These are phyloP conservation scores for Rhamphomyia laevipes DNA, from an alignment of 2,888 invertebrate genomes.

Conservation along the genomic window DNA sequence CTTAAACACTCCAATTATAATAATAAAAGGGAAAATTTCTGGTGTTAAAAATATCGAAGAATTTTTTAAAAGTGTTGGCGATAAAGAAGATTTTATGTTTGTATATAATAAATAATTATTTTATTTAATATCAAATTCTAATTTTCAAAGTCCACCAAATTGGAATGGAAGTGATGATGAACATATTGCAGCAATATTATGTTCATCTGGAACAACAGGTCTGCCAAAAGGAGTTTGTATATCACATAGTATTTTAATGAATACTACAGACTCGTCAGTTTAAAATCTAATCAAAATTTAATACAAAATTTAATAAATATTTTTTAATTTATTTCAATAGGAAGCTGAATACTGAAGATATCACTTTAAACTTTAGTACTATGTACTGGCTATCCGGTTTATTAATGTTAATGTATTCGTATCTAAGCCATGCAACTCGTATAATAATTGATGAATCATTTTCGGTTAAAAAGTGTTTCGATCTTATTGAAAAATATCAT, in stretches of 20 bases:
- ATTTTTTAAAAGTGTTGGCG: slow-evolving; percentile 23
- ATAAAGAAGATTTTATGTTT: slow-evolving; percentile 25
- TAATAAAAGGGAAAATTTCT: slow-evolving; percentile 22
- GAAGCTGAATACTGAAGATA: slow-evolving; percentile 5
- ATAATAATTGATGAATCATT: slow-evolving; percentile 18
- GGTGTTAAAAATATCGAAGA: slow-evolving; percentile 25
- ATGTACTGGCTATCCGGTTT: slow-evolving; percentile 21
- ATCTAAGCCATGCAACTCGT: slow-evolving; percentile 12
- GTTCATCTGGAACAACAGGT: slow-evolving; percentile 32
- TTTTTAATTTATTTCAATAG: too few species aligned
- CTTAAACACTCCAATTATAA: slow-evolving; percentile 23
- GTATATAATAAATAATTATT: slow-evolving; percentile 7
- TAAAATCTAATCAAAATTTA: background rate
- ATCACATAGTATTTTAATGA: slow-evolving; percentile 24
- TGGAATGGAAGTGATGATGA: background rate
- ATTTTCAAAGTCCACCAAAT: background rate
- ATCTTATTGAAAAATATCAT: slow-evolving; percentile 16
- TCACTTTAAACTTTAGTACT: slow-evolving; percentile 17
- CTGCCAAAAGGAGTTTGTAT: slow-evolving; percentile 28
- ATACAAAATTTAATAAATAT: background rate
- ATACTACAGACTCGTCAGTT: slow-evolving; percentile 13
- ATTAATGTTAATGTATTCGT: slow-evolving; percentile 10
- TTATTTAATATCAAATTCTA: background rate
- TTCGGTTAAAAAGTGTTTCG: slow-evolving; percentile 14
- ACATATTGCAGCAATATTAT: slow-evolving; percentile 22